Conservation (phyloP, 2,888 invertebrate species). For the Clivina fossor region DNA sequence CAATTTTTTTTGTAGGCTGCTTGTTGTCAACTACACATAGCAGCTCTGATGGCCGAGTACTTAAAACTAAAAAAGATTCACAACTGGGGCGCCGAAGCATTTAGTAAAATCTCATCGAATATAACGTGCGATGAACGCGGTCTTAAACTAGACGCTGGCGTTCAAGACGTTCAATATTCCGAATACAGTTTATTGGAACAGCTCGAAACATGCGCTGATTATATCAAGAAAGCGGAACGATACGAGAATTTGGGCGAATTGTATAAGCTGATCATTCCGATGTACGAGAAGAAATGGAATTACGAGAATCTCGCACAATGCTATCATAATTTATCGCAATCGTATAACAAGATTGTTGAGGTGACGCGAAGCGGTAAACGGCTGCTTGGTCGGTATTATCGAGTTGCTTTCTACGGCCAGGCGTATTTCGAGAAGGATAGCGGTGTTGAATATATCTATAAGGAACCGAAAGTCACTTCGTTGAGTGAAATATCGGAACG, state of each 20-base stretch:
- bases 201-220: conserved; percentile 81
- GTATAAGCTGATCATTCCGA: conserved; percentile 84
- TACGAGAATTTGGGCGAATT: conserved; percentile 85
- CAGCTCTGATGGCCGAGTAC: conserved; percentile 93
- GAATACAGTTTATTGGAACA: conserved; percentile 82
- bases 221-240: conserved; percentile 81
- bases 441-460: conserved; percentile 90
- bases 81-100: conserved; percentile 84
- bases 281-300: conserved; percentile 83
- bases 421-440: conserved; percentile 82
- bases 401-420: conserved; percentile 91
- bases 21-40: conserved; percentile 92
- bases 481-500: conserved; percentile 92
- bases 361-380: conserved; percentile 83
- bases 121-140: conserved; percentile 85
- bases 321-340: conserved; percentile 76
- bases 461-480: conserved; percentile 93
- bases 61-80: conserved; percentile 74
- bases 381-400: conserved; percentile 86
- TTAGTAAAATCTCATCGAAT: conserved; percentile 81
- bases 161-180: conserved; percentile 80
- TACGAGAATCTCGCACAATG: conserved; percentile 76
- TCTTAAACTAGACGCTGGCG: conserved; percentile 78
- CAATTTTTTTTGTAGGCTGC: conserved; percentile 77
- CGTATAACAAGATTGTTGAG: conserved; percentile 87